Base-by-base conservation (phyloP, 2,888 invertebrate genomes). In the Chymomyza procnemis region DNA sequence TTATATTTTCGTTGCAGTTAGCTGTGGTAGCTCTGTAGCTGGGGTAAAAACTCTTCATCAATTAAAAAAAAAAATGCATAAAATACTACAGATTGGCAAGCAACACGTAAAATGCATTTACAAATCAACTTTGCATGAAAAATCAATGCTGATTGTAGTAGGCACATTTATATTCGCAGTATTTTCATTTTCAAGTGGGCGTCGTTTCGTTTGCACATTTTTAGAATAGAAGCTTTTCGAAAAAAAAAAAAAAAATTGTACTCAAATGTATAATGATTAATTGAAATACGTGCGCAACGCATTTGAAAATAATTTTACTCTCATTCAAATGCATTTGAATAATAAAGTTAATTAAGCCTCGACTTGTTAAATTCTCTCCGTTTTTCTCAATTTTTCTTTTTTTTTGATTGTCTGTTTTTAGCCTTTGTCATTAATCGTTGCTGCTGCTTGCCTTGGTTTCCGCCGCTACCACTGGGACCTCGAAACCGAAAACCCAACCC, bases 31-130 rank as follows among this genome's bases (percentile, higher is more conserved):
- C n/a, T 6, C 6, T 26, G 26, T 1, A 6, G 1, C 26, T 26
- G 6, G 26, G 8, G 52, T 16, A 30, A 21, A 30, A 46, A 56
- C 30, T 21, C 50, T n/a, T 71, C 77, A 82, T 82, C 81, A 86
- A 82, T 86, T 80, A 82, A 80, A 67, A 77, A 67, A 82, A 80
- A 67, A 77, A 67, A 66, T 61, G 55, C 54, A 41, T 12, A 41
- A 41, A 41, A 3, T 41, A 2, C n/a, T 41, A 58, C 56, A 75
- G 76, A 72, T 67, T 81, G 82, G 71, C 85, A 81, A 80, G 74
- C 48, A 67, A 83, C 83, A 83, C 74, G 85, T 71, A 83, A 83
- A 83, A 85, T 83, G 87, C 83, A 83, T 83, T 83, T 83, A 79
- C 79, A 71, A 78, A 81, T 76, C 78, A 80, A 82, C 68, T 70